A percentile compares a stretch with the other conserved stretches of the same genome.
phyloP scores from a whole-genome alignment of 2,113 vertebrate species.

The Rhinopithecus roxellana region DNA sequence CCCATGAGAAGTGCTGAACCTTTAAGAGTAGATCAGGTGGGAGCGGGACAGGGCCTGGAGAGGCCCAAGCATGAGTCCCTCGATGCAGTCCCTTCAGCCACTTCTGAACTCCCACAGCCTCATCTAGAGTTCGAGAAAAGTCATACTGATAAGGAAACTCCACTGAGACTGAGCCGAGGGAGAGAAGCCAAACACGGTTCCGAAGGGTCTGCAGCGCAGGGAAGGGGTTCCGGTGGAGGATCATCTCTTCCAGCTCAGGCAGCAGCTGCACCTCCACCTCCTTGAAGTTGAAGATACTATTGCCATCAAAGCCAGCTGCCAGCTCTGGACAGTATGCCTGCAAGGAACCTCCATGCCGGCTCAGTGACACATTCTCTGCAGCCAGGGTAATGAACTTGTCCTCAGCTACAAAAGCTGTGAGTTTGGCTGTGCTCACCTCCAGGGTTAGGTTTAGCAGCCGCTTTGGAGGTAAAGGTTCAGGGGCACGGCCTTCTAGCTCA shows the following conservation, averaged over 20 bases:
- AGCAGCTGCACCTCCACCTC: slow-evolving; percentile 88
- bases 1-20: slow-evolving; percentile 93
- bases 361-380: slow-evolving; percentile 85
- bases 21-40: slow-evolving; percentile 93
- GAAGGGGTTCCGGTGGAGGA: slow-evolving; percentile 89
- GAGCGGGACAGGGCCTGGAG: slow-evolving; percentile 62
- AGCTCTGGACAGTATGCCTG: slow-evolving; percentile 88
- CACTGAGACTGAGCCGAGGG: slow-evolving; percentile 86
- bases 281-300: slow-evolving; percentile 93
- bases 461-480: slow-evolving; percentile 66
- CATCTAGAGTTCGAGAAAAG: slow-evolving; percentile 94
- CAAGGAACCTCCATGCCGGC: slow-evolving; percentile 82
- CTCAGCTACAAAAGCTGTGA: slow-evolving; percentile 90
- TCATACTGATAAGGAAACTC: slow-evolving; percentile 98
- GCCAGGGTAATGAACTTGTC: slow-evolving; percentile 90
- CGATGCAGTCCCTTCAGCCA: slow-evolving; percentile 95
- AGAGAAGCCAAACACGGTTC: slow-evolving; percentile 92
- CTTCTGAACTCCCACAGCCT: slow-evolving; percentile 93
- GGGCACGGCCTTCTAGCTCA: not conserved
- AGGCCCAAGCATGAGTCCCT: not conserved
- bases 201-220: slow-evolving; percentile 86
- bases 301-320: slow-evolving; percentile 92
- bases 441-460: slow-evolving; percentile 84
- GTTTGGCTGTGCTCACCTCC: slow-evolving; percentile 87
- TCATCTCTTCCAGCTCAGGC: slow-evolving; percentile 88